A percentile compares a stretch with the other conserved stretches of the same genome.
Conservation (phyloP, 2,113 vertebrate genomes). For the Capreolus pygargus region DNA sequence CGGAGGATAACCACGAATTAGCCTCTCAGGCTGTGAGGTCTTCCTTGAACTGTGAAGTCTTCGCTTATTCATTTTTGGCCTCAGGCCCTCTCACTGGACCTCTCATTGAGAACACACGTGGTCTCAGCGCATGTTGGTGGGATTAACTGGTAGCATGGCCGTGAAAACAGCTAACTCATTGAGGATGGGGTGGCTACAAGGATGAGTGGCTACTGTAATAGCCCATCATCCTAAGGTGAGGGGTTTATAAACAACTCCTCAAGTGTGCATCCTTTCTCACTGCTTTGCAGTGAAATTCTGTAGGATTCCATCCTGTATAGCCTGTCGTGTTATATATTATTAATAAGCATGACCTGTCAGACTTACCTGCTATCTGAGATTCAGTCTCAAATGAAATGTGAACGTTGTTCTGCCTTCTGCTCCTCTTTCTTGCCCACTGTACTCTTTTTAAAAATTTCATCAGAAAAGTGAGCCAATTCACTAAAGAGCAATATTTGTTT, state of each 20-base stretch:
- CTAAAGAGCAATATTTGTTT: background rate
- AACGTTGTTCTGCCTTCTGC: background rate
- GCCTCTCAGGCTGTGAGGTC: background rate
- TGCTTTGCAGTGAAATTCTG: background rate
- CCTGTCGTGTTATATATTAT: background rate
- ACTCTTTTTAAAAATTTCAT: background rate
- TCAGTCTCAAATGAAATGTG: background rate
- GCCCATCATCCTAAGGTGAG: conserved; percentile 81
- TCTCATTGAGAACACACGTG: background rate
- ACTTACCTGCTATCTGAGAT: background rate
- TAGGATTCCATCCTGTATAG: background rate
- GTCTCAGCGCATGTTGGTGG: background rate
- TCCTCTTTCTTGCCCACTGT: background rate
- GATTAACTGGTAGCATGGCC: background rate
- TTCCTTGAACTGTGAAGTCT: background rate
- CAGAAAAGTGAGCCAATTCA: background rate
- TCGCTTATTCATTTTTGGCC: background rate
- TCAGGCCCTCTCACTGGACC: background rate
- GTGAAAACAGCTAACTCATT: background rate
- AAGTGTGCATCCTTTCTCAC: background rate
- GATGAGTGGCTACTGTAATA: background rate
- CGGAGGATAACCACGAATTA: background rate
- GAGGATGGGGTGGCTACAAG: fast-evolving
- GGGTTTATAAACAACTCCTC: background rate
- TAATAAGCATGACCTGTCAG: background rate